Percentiles rank a stretch among this genome's conserved stretches.
These are phyloP conservation scores for Dromius quadrimaculatus DNA, from an alignment of 2,888 invertebrate genomes.

Conservation along the genomic window DNA sequence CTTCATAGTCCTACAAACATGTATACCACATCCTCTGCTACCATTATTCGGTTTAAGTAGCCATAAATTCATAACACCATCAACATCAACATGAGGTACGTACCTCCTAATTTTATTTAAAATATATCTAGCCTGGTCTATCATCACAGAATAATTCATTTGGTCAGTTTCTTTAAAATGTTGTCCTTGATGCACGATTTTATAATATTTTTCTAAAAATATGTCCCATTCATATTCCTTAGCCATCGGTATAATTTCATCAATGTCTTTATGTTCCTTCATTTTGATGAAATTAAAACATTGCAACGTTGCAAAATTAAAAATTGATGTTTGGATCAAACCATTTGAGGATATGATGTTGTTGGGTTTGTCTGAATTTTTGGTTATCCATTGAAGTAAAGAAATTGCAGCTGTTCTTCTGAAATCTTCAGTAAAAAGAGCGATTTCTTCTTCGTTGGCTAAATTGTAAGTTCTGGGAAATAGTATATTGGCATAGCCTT, in stretches of 20 bases:
- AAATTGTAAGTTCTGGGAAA: slow-evolving; percentile 81
- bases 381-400: slow-evolving; percentile 75
- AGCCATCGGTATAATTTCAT: slow-evolving; percentile 64
- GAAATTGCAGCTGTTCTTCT: slow-evolving; percentile 83
- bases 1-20: slow-evolving; percentile 80
- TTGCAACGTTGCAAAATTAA: slow-evolving; percentile 79
- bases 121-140: slow-evolving; percentile 69
- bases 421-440: slow-evolving; percentile 78
- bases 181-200: slow-evolving; percentile 71
- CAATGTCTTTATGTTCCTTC: slow-evolving; percentile 76
- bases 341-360: slow-evolving; percentile 70
- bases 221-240: slow-evolving; percentile 75
- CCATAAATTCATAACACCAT: slow-evolving; percentile 89
- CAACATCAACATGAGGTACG: slow-evolving; percentile 76
- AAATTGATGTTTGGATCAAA: slow-evolving; percentile 69
- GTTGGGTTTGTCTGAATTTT: slow-evolving; percentile 61
- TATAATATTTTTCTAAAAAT: slow-evolving; percentile 76
- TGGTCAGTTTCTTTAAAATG: slow-evolving; percentile 66
- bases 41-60: slow-evolving; percentile 89
- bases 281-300: slow-evolving; percentile 75
- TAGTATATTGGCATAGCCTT: slow-evolving; percentile 72
- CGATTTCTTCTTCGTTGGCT: slow-evolving; percentile 70
- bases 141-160: slow-evolving; percentile 60
- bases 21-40: slow-evolving; percentile 86
- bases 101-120: slow-evolving; percentile 72